phyloP scores from a whole-genome alignment of 2,888 invertebrate species.

The Noctua fimbriata region DNA sequence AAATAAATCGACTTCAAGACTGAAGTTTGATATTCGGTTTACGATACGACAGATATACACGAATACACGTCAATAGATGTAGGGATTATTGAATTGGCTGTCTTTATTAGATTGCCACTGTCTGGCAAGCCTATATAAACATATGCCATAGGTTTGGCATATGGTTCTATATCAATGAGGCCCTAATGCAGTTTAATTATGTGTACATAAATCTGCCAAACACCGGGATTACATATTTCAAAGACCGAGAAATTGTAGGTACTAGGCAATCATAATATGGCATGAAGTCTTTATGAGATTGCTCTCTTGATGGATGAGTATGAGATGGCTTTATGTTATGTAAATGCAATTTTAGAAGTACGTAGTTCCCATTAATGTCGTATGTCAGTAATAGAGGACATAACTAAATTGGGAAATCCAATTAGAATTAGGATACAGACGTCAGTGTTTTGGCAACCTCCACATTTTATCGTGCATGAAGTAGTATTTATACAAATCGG shows the following conservation, averaged over 20 bases:
- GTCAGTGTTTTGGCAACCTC: slow-evolving; percentile 55
- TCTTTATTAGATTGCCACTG: slow-evolving; percentile 18
- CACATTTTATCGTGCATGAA: slow-evolving; percentile 29
- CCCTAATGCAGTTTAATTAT: neutral
- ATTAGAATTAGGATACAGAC: slow-evolving; percentile 42
- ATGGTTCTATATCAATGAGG: slow-evolving; percentile 2
- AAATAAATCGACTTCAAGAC: slow-evolving; percentile 35
- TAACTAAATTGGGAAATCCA: slow-evolving; percentile 42
- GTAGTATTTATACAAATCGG: slow-evolving; percentile 40
- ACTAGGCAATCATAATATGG: slow-evolving; percentile 27
- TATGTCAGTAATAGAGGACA: slow-evolving; percentile 14
- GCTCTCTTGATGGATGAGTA: slow-evolving; percentile 7
- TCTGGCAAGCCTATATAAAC: slow-evolving; percentile 11
- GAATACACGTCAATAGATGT: slow-evolving; percentile 20
- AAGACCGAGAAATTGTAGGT: slow-evolving; percentile 18
- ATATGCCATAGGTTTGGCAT: neutral
- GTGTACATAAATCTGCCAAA: neutral
- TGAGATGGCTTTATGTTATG: neutral
- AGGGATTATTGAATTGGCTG: slow-evolving; percentile 12
- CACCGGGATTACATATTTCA: neutral
- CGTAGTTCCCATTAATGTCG: slow-evolving; percentile 4
- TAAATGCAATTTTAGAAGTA: slow-evolving; percentile 1
- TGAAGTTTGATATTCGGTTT: slow-evolving; percentile 38
- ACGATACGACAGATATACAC: slow-evolving; percentile 23
- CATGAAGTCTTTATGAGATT: slow-evolving; percentile 18